A percentile compares a stretch with the other conserved stretches of the same genome.
Evolutionary conservation across 1,140 invertebrate species (phyloP).

Genomic region (Whitmania pigra): DNA sequence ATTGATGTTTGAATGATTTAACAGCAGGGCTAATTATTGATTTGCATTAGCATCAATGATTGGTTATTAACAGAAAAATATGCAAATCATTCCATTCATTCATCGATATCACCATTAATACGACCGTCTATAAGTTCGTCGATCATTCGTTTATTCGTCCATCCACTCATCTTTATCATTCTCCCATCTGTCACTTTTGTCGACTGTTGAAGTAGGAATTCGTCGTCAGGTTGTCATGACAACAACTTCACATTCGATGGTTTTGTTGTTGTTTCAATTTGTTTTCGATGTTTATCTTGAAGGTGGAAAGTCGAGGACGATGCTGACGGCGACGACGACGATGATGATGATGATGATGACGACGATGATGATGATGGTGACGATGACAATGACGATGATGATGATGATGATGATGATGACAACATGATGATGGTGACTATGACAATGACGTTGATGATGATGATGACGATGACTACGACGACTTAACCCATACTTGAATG

Average conservation of each 20-base stretch:
- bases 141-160: background rate
- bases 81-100: too few species aligned
- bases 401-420: too few species aligned
- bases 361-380: background rate
- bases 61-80: too few species aligned
- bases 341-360: background rate
- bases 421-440: background rate
- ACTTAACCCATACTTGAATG: background rate
- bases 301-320: background rate
- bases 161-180: background rate
- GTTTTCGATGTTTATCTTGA: too few species aligned
- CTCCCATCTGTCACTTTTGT: background rate
- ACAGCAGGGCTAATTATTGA: too few species aligned
- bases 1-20: too few species aligned
- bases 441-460: conserved; percentile 6
- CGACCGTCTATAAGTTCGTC: background rate
- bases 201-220: background rate
- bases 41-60: too few species aligned
- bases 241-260: too few species aligned
- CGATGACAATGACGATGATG: background rate
- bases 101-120: background rate
- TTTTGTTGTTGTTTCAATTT: too few species aligned
- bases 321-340: background rate
- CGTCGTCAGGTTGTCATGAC: background rate
- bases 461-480: background rate